phyloP scores from a whole-genome alignment of 2,888 invertebrate species.

The Steinernema carpocapsae region DNA sequence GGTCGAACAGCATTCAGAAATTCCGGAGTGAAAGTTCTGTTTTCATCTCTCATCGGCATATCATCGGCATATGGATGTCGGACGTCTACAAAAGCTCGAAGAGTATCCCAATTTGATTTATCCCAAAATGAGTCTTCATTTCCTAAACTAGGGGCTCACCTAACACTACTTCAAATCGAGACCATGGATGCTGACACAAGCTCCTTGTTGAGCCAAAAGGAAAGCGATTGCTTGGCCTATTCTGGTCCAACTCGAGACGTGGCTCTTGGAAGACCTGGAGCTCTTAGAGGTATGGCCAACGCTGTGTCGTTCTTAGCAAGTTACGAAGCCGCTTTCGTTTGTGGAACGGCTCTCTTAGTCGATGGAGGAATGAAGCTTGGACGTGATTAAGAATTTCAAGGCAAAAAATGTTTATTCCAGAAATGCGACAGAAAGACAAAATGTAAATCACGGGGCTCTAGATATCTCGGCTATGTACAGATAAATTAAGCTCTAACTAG shows the following conservation, averaged over 20 bases:
- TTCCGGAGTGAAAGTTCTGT: no score
- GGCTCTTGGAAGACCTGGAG: no score
- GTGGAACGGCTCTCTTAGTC: background rate
- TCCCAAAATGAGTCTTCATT: background rate
- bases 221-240: no score
- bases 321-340: constrained; percentile 77
- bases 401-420: background rate
- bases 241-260: no score
- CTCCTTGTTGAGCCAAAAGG: no score
- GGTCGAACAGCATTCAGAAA: no score
- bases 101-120: no score
- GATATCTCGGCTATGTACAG: no score
- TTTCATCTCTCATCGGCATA: no score
- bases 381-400: background rate
- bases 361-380: background rate
- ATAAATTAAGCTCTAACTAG: background rate
- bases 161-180: background rate
- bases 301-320: constrained; percentile 89
- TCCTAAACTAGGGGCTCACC: background rate
- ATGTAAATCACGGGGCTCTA: background rate
- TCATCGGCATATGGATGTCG: no score
- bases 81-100: no score
- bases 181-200: no score
- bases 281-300: constrained; percentile 76
- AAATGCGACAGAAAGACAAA: background rate